phyloP scores from a whole-genome alignment of 2,888 invertebrate species.

The Cerceris ruficornis region DNA sequence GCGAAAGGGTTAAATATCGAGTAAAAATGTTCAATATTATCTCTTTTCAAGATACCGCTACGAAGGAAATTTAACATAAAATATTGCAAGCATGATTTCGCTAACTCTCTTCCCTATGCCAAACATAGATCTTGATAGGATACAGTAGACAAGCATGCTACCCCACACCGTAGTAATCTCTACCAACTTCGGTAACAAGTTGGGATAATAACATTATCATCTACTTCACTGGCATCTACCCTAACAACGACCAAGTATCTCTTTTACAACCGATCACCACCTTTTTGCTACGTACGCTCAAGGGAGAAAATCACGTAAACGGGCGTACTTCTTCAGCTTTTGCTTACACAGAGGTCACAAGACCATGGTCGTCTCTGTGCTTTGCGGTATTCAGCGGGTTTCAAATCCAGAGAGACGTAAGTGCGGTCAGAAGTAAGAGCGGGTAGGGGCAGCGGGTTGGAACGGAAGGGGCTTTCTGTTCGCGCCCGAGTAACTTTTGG shows the following conservation, averaged over 20 bases:
- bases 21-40: too few species aligned
- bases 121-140: too few species aligned
- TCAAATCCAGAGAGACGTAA: conserved; percentile 44
- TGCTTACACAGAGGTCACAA: background rate
- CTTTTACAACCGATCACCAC: background rate
- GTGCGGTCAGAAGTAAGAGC: conserved; percentile 42
- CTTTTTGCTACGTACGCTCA: background rate
- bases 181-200: too few species aligned
- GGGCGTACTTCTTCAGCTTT: conserved; percentile 11
- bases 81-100: too few species aligned
- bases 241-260: background rate
- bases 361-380: background rate
- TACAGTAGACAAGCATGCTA: too few species aligned
- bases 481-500: conserved; percentile 67
- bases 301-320: background rate
- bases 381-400: conserved; percentile 28
- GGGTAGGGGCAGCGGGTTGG: conserved; percentile 1
- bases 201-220: too few species aligned
- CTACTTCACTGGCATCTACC: background rate
- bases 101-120: too few species aligned
- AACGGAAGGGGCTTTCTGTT: conserved; percentile 43
- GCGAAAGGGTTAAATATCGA: too few species aligned
- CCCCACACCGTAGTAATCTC: too few species aligned
- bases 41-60: too few species aligned
- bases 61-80: too few species aligned